These are phyloP conservation scores for Adineta ricciae DNA, from an alignment of 2,888 invertebrate genomes.

Conservation along the genomic window DNA sequence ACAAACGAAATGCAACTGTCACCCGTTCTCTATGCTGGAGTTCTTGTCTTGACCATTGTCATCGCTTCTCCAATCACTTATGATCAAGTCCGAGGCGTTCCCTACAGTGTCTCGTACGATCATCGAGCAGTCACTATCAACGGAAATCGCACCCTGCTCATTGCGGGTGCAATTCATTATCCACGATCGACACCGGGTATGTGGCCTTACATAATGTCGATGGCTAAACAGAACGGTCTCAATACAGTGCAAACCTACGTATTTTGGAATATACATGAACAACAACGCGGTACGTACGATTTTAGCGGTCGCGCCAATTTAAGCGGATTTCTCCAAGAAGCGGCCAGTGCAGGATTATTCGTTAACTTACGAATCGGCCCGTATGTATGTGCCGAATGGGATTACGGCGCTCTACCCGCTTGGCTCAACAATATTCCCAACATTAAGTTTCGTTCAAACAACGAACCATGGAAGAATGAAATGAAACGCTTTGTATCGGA, in stretches of 20 bases:
- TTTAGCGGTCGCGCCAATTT: constrained; percentile 59
- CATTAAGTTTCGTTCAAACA: background rate
- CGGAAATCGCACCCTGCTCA: background rate
- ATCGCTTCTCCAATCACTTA: background rate
- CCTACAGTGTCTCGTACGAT: background rate
- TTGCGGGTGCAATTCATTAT: background rate
- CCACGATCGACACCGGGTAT: background rate
- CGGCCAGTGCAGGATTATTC: constrained; percentile 65
- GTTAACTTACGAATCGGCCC: constrained; percentile 77
- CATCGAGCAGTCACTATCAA: background rate
- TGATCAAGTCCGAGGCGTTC: background rate
- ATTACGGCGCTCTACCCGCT: constrained; percentile 48
- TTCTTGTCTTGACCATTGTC: too few relatives aligned
- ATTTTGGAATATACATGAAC: constrained; percentile 73
- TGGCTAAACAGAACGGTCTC: background rate
- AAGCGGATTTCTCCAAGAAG: constrained; percentile 61
- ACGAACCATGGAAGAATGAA: background rate
- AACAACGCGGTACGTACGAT: constrained; percentile 63
- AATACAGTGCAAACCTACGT: constrained; percentile 47
- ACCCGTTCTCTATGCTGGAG: too few relatives aligned
- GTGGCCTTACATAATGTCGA: background rate
- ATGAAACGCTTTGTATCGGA: background rate
- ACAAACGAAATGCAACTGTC: too few relatives aligned
- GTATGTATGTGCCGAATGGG: constrained; percentile 82
- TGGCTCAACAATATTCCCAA: background rate